Evolutionary conservation across 2,797 vertebrate species (phyloP).

Genomic region (Sebastes taczanowskii): DNA sequence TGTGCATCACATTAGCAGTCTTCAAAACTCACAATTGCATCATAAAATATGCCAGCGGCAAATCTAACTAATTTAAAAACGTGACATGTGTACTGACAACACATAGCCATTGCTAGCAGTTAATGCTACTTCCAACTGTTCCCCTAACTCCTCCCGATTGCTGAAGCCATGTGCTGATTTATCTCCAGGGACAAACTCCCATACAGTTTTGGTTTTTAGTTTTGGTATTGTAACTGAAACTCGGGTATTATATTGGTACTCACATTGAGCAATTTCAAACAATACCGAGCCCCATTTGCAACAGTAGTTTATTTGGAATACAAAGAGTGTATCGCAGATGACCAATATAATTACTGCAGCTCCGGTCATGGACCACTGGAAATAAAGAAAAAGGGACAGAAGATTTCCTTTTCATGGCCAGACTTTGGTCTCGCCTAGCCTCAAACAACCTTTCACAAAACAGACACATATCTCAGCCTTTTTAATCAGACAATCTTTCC

Average conservation of each 20-base stretch:
- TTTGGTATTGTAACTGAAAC: not conserved
- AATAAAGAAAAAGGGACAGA: not conserved
- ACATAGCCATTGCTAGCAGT: not conserved
- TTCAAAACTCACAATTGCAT: not conserved
- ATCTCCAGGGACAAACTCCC: not conserved
- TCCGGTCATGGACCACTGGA: too few relatives aligned
- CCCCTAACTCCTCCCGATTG: not conserved
- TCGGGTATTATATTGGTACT: not conserved
- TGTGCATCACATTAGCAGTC: not conserved
- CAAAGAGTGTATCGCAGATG: not conserved
- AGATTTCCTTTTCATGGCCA: not conserved
- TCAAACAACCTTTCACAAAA: conserved; percentile 12
- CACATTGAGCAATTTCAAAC: not conserved
- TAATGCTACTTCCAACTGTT: not conserved
- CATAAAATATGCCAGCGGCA: not conserved
- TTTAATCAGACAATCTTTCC: conserved; percentile 45
- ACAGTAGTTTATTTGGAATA: not conserved
- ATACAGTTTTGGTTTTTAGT: not conserved
- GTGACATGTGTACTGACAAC: not conserved
- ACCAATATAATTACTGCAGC: not conserved
- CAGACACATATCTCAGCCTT: conserved; percentile 20
- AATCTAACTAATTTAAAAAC: not conserved
- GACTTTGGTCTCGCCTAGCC: not conserved
- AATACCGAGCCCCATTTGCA: not conserved
- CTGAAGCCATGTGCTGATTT: not conserved